A percentile compares a stretch with the other conserved stretches of the same genome.
Conservation (phyloP, 2,113 vertebrate species). For the Calidris pygmaea region DNA sequence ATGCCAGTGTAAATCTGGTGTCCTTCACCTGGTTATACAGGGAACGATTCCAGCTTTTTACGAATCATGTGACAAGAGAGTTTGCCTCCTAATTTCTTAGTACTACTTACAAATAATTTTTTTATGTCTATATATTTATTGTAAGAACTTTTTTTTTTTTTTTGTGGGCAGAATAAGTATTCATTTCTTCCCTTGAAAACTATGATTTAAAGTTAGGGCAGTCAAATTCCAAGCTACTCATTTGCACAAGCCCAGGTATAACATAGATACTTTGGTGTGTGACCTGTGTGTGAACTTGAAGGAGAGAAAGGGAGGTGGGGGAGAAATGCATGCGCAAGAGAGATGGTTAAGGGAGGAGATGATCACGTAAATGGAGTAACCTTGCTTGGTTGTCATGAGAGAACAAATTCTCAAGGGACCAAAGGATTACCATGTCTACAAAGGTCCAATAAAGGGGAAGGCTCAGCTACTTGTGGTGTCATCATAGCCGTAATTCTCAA, state of each 20-base stretch:
- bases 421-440: not conserved
- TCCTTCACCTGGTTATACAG: not conserved
- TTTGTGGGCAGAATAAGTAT: not conserved
- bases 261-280: constrained; percentile 18
- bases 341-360: not conserved
- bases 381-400: not conserved
- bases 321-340: not conserved
- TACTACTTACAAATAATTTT: not conserved
- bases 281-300: constrained; percentile 60
- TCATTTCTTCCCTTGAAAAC: not conserved
- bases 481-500: constrained; percentile 68
- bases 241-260: not conserved
- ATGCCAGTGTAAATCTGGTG: not conserved
- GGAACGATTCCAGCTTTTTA: not conserved
- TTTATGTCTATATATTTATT: not conserved
- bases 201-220: constrained; percentile 4
- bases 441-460: constrained; percentile 57
- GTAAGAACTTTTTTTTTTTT: not conserved
- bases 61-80: not conserved
- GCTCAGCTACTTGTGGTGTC: constrained; percentile 45
- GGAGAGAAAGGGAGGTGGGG: not conserved
- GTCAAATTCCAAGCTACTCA: not conserved
- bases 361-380: constrained; percentile 40
- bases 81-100: not conserved
- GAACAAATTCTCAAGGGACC: constrained; percentile 20